A percentile compares a stretch with the other conserved stretches of the same genome.
Evolutionary conservation across 2,797 vertebrate genomes (phyloP).

Genomic region (Aratinga solstitialis): DNA sequence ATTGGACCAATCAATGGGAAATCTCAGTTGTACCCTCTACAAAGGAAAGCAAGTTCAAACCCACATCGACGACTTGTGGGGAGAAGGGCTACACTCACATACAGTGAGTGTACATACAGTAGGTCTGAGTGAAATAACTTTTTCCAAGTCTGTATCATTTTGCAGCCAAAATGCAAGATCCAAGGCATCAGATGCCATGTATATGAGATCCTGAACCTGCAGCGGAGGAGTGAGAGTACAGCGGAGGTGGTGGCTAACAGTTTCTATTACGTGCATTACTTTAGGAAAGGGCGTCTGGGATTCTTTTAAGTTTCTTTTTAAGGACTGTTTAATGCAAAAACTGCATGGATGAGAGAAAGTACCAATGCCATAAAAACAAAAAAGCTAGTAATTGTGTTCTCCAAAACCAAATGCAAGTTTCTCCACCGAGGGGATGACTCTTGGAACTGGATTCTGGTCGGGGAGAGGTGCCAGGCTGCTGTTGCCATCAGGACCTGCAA

Average conservation of each 20-base stretch:
- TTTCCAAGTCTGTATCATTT: not conserved
- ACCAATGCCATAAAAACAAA: not conserved
- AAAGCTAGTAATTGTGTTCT: not conserved
- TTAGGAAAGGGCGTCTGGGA: not conserved
- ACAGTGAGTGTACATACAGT: not conserved
- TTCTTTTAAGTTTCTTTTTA: not conserved
- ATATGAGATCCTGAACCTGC: constrained; percentile 17
- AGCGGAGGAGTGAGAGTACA: not conserved
- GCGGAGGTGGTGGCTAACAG: constrained; percentile 53
- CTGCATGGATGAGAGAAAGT: not conserved
- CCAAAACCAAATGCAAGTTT: not conserved
- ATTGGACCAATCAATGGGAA: not conserved
- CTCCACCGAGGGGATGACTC: not conserved
- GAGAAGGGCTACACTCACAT: not conserved
- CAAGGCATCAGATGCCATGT: constrained; percentile 6
- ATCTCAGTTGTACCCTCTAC: not conserved
- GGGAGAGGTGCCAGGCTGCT: not conserved
- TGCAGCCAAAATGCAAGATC: not conserved
- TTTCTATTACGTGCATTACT: constrained; percentile 20
- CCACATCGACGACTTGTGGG: not conserved
- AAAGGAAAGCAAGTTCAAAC: not conserved
- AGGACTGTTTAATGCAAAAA: not conserved
- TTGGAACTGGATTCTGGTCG: not conserved
- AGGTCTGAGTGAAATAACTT: not conserved
- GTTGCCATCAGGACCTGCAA: not conserved